phyloP scores from a whole-genome alignment of 2,888 invertebrate genomes.

The Dasysyrphus tricinctus region DNA sequence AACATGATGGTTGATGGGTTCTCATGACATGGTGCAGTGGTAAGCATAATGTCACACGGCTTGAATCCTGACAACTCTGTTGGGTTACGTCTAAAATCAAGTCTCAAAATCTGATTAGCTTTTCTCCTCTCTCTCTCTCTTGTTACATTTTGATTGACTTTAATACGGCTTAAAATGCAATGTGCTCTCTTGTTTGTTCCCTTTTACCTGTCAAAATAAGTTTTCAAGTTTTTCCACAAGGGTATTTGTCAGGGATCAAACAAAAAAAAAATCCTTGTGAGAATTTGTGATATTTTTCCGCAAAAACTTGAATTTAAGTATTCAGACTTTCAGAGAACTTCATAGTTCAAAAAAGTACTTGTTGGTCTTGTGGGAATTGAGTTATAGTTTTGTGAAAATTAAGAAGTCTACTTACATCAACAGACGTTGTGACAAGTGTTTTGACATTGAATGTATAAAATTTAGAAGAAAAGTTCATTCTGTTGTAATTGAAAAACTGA shows the following conservation, averaged over 20 bases:
- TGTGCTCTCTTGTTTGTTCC: neutral
- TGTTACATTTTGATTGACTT: slow-evolving; percentile 22
- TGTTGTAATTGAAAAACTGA: neutral
- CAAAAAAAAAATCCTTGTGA: neutral
- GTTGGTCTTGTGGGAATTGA: neutral
- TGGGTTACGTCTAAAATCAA: neutral
- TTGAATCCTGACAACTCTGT: slow-evolving; percentile 12
- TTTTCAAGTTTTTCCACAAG: neutral
- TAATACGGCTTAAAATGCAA: slow-evolving; percentile 9
- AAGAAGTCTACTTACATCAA: neutral
- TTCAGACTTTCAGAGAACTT: neutral
- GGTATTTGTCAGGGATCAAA: slow-evolving; percentile 3
- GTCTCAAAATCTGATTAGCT: slow-evolving; percentile 19
- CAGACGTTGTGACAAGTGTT: neutral
- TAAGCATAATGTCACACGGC: slow-evolving; percentile 6
- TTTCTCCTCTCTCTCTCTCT: neutral
- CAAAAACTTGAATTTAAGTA: neutral
- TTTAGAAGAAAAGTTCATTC: neutral
- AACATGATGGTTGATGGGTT: neutral
- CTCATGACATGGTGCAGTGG: neutral
- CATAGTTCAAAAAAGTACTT: neutral
- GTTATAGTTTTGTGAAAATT: neutral
- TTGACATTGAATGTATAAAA: neutral
- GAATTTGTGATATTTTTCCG: neutral
- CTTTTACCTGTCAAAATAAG: slow-evolving; percentile 19